A percentile compares a stretch with the other conserved stretches of the same genome.
phyloP scores from a whole-genome alignment of 2,797 vertebrate species.

The Onychomys arenicola region DNA sequence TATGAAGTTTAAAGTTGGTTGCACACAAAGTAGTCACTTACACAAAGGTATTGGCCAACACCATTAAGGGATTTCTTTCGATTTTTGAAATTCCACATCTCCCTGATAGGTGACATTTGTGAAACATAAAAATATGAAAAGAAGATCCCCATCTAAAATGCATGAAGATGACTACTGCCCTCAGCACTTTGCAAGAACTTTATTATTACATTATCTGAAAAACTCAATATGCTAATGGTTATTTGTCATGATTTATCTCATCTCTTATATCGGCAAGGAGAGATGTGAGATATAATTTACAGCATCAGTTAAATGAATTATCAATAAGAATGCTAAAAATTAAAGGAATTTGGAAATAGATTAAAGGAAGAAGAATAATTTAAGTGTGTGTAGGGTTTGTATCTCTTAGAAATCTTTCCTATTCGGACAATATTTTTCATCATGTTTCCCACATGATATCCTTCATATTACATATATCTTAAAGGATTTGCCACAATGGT shows the following conservation, averaged over 20 bases:
- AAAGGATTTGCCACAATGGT: neutral
- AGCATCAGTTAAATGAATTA: neutral
- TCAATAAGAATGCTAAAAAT: neutral
- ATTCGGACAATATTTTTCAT: neutral
- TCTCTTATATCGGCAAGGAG: neutral
- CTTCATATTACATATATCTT: neutral
- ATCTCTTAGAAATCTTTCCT: slow-evolving; percentile 5
- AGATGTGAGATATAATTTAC: slow-evolving; percentile 49
- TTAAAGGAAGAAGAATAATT: neutral
- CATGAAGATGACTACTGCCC: neutral
- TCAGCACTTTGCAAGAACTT: slow-evolving; percentile 22
- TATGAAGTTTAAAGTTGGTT: neutral
- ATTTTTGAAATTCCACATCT: neutral
- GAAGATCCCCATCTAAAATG: slow-evolving; percentile 13
- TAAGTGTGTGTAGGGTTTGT: neutral
- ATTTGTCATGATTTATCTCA: slow-evolving; percentile 16
- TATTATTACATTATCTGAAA: slow-evolving; percentile 56
- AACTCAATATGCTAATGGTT: neutral
- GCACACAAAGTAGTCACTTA: neutral
- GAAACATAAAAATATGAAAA: slow-evolving; percentile 40
- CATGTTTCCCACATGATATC: neutral
- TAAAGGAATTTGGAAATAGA: neutral
- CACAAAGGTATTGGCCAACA: neutral
- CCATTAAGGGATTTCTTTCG: neutral
- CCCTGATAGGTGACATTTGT: neutral